Evolutionary conservation across 1,140 invertebrate species (phyloP).

Genomic region (Thrips palmi): DNA sequence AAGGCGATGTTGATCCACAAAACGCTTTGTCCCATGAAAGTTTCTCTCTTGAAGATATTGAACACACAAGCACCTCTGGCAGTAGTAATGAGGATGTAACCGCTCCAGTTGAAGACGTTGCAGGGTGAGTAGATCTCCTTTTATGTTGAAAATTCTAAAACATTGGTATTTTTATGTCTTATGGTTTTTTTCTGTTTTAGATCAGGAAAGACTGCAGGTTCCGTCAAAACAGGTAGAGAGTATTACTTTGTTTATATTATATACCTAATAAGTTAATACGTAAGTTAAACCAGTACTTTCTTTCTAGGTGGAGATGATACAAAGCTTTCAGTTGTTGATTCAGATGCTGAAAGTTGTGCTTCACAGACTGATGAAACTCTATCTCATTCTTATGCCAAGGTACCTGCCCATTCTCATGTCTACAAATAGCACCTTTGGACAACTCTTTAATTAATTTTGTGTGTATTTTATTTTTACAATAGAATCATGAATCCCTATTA

Average conservation of each 20-base stretch:
- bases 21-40: no score
- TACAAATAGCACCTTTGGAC: not conserved
- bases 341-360: constrained; percentile 7
- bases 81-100: no score
- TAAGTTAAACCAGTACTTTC: not conserved
- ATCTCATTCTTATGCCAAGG: constrained; percentile 2
- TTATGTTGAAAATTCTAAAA: constrained; percentile 13
- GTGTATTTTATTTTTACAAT: constrained; percentile 1
- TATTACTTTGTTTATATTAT: constrained; percentile 1
- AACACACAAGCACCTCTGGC: no score
- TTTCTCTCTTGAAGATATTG: no score
- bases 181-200: not conserved
- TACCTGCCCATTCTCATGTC: not conserved
- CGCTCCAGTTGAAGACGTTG: no score
- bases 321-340: no score
- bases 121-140: constrained; percentile 9
- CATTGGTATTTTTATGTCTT: constrained; percentile 5
- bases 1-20: no score
- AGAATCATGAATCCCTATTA: constrained; percentile 14
- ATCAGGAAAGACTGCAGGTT: not conserved
- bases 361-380: constrained; percentile 5
- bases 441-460: constrained; percentile 1
- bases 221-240: not conserved
- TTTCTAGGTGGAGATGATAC: no score
- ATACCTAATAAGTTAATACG: not conserved